Evolutionary conservation across 2,797 vertebrate genomes (phyloP).

Genomic region (Hozukius guyotensis): DNA sequence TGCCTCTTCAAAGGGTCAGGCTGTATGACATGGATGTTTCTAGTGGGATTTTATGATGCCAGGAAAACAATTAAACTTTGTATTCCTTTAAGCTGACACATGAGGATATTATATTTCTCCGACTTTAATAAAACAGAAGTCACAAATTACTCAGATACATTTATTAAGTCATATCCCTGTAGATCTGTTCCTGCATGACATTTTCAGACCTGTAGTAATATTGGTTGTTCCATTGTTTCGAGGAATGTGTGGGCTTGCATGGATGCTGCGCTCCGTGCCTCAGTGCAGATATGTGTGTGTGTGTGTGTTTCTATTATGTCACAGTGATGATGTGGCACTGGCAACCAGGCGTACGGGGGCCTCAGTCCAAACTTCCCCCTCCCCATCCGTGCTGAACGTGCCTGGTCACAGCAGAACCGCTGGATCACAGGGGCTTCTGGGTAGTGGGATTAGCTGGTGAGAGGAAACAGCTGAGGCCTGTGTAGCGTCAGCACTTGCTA

Average conservation of each 20-base stretch:
- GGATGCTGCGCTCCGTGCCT: slow-evolving; percentile 5
- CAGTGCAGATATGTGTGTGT: background rate
- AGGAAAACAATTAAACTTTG: background rate
- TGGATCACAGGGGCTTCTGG: slow-evolving; percentile 68
- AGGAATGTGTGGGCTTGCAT: slow-evolving; percentile 49
- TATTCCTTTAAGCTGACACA: background rate
- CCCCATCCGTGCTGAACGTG: slow-evolving; percentile 46
- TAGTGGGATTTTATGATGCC: background rate
- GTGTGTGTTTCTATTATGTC: slow-evolving; percentile 68
- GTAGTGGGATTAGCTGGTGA: slow-evolving; percentile 78
- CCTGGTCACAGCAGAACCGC: slow-evolving; percentile 68
- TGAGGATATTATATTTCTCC: background rate
- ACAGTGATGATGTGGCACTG: slow-evolving; percentile 72
- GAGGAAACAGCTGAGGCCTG: slow-evolving; percentile 83
- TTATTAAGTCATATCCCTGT: background rate
- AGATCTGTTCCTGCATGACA: background rate
- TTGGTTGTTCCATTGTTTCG: slow-evolving; percentile 32
- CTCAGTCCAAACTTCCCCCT: slow-evolving; percentile 27
- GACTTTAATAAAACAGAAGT: background rate
- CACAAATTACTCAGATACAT: background rate
- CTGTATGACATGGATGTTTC: background rate
- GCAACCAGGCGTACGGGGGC: slow-evolving; percentile 42
- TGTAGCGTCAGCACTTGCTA: slow-evolving; percentile 79
- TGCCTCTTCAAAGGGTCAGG: background rate
- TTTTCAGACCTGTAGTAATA: slow-evolving; percentile 9